Evolutionary conservation across 1,140 invertebrate genomes (phyloP), one percentile per base, ranked within the genome.

Genomic region (Laupala kohalensis): DNA sequence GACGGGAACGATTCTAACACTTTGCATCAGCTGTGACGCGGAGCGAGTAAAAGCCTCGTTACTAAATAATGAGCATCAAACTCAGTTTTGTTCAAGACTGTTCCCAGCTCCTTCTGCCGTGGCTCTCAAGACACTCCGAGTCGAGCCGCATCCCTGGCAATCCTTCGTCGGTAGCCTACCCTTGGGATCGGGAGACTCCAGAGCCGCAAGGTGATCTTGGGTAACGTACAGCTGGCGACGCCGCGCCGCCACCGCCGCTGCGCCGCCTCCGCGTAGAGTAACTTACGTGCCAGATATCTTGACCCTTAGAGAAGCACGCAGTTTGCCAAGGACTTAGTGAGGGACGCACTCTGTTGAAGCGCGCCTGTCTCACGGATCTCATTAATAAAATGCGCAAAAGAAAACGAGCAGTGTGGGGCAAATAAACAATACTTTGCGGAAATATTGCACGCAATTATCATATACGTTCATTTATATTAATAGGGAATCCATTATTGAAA

Each of bases 21-120:
- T 53, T 53, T 53, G 19, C 67, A 68, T 27, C 28, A 29, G 67
- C 29, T 68, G 24, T 68, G 67, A 30, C 29, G 28, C 28, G 67
- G 29, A 68, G 24, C 67, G 26, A 68, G 67, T 70, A 70, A 70
- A 70, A 70, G 69, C 69, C 25, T 70, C 69, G 26, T 70, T 64
- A 70, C 69, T 70, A 70, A 70, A 70, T 70, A 70, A 70, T 70
- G 69, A 70, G 53, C 69, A 70, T 70, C 69, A 70, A 70, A 63
- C 53, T 64, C 15, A 63, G 53, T 63, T 64, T 53, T 53, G 37
- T 53, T 53, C 37, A 53, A 53, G 37, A 53, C 37, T 9, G 37
- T 53, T 53, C 37, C 37, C 37, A 53, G 37, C 37, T 53, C 37
- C 37, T 53, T 9, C 37, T 53, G 37, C 37, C 37, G 9, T 19